Base-by-base conservation (phyloP, 2,888 invertebrate genomes). In the Leucophora obtusa region DNA sequence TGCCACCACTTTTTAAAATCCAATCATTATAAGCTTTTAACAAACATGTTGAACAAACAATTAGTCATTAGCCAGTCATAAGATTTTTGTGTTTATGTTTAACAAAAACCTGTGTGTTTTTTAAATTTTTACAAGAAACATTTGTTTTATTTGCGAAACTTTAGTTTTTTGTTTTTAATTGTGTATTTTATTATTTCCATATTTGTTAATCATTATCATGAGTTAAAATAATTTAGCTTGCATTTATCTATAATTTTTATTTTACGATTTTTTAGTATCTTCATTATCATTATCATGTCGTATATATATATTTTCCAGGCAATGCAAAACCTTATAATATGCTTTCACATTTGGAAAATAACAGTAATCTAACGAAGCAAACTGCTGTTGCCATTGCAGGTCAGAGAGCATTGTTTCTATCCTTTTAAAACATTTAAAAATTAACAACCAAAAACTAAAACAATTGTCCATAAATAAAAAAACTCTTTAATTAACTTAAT, bases 261-360 rank as follows among this genome's bases (percentile, higher is more conserved):
- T 58, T 21, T 50, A 58, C 62, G 63, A n/a, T 33, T 53, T 58
- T 65, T 18, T 18, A 15, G 54, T 54, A 71, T 24, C 59, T 62
- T 78, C 66, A 72, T 72, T 54, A 47, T 35, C 65, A 51, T 77
- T 78, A 62, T 72, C 71, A 65, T 78, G 77, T 71, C 71, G 54
- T 77, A 71, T 77, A 71, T 74, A 28, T 81, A 82, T 86, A 87
- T 87, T 88, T 88, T 87, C 85, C 89, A 89, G 89, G 88, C 89
- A 86, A 87, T 86, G 85, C 86, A 85, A 89, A 87, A 87, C 89
- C 89, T 84, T 89, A 89, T 88, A 89, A 89, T 87, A 88, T 89
- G 89, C 87, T 89, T 84, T 89, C 89, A 84, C 89, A 89, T 88
- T 89, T 89, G 89, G 89, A 89, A 88, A 89, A 88, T 85, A 89